Evolutionary conservation across 2,113 vertebrate species (phyloP).

Genomic region (Theristicus caerulescens): DNA sequence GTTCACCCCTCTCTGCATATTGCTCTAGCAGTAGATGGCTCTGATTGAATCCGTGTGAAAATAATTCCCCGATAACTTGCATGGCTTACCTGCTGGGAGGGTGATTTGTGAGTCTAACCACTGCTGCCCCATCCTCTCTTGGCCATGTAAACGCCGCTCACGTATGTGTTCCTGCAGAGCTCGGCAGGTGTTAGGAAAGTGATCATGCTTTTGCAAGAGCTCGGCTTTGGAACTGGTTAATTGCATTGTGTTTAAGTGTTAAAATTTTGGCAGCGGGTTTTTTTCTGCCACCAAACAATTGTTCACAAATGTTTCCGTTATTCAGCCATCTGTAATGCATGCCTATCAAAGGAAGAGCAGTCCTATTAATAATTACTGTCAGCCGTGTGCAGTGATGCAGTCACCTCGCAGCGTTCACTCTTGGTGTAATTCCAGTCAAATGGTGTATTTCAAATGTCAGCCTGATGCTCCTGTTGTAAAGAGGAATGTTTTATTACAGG

Average conservation of each 20-base stretch:
- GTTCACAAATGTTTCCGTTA: slow-evolving; percentile 55
- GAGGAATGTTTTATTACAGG: slow-evolving; percentile 9
- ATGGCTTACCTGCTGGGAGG: background rate
- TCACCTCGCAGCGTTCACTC: slow-evolving; percentile 9
- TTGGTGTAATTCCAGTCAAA: slow-evolving; percentile 45
- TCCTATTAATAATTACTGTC: slow-evolving; percentile 49
- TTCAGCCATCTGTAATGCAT: slow-evolving; percentile 25
- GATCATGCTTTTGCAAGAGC: background rate
- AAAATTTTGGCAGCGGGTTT: slow-evolving; percentile 4
- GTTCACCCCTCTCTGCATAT: background rate
- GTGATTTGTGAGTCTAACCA: background rate
- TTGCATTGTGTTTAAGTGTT: slow-evolving; percentile 4
- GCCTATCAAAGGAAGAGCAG: slow-evolving; percentile 33
- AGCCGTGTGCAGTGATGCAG: slow-evolving; percentile 29
- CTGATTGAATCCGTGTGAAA: background rate
- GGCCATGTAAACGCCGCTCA: background rate
- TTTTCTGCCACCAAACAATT: slow-evolving; percentile 14
- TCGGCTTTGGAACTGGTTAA: background rate
- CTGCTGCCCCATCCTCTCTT: background rate
- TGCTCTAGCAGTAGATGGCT: background rate
- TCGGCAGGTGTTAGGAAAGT: background rate
- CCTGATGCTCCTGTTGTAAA: slow-evolving; percentile 4
- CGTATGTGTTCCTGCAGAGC: background rate
- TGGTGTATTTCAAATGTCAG: slow-evolving; percentile 24
- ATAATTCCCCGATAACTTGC: background rate